Base-by-base conservation (phyloP, 2,888 invertebrate genomes). In the Cancer borealis region DNA sequence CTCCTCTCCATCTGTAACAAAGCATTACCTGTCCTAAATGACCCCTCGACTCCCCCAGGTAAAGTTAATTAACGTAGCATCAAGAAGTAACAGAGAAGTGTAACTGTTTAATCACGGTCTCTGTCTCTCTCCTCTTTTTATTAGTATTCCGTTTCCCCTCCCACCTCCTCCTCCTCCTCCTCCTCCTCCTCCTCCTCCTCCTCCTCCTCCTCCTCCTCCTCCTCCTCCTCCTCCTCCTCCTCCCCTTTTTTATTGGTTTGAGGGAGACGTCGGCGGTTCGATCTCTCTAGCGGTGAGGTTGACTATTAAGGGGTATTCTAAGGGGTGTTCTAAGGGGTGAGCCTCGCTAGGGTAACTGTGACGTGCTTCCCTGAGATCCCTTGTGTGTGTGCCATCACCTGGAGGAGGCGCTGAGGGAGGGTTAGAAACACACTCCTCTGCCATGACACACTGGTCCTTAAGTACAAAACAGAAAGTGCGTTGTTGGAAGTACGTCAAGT, bases 181-280 rank as follows among this genome's bases (percentile, higher is more conserved):
- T 39, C 54, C 14, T 49, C 3, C 87, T 45, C n/a, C 4, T 54
- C 87, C 10, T 54, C 54, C 21, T 3, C 47, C n/a, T 30, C 54
- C 87, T 54, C 49, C 39, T 47, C 49, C 14, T 87, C 79, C 90
- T 91, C 91, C 26, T 91, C 91, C 45, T 46, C 88, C 30, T 79
- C 87, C n/a, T 30, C 84, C 84, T 45, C 79, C 26, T 91, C 91
- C 45, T 26, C 88, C 30, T 47, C 54, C 45, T 30, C 84, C 84
- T 45, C 79, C 60, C 46, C 39, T 88, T 88, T 88, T 60, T 60
- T 45, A 46, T 26, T 30, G 54, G 30, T 39, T 30, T n/a, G n/a
- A 66, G 66, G n/a, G 4, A 39, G 39, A 39, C 39, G 39, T 39
- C 39, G 39, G 39, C 39, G 39, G 39, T 39, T 39, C 39, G 39